Conservation (phyloP, 2,113 vertebrate genomes). For the Aegotheles bennettii region DNA sequence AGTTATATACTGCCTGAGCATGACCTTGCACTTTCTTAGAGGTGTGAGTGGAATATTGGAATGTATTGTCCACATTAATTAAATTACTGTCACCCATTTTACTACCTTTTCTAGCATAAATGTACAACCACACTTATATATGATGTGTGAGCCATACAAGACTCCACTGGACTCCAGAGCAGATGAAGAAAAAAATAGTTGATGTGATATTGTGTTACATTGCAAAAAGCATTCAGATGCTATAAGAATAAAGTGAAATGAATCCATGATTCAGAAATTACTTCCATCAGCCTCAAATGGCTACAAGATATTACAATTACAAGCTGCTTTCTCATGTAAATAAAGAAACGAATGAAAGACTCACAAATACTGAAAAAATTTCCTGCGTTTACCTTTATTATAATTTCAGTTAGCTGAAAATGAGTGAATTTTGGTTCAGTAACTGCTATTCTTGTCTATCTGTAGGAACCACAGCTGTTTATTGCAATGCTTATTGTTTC, state of each 20-base stretch:
- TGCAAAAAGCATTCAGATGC: neutral
- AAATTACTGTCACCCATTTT: neutral
- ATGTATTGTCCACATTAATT: neutral
- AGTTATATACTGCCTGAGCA: neutral
- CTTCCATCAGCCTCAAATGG: neutral
- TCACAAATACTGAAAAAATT: neutral
- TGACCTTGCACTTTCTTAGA: neutral
- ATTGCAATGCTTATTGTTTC: neutral
- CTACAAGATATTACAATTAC: neutral
- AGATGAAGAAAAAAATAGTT: neutral
- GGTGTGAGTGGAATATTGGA: neutral
- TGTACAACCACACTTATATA: neutral
- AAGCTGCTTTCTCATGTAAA: neutral
- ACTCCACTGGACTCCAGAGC: neutral
- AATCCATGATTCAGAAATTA: neutral
- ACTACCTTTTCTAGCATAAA: neutral
- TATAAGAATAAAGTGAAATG: neutral
- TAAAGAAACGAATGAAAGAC: neutral
- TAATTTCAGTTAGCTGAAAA: neutral
- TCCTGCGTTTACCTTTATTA: neutral
- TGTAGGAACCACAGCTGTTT: neutral
- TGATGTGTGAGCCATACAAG: neutral
- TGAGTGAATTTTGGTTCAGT: neutral
- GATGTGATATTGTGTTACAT: neutral
- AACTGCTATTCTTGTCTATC: neutral